Conservation (phyloP, 1,140 invertebrate genomes). For the Wiebesia pumilae region DNA sequence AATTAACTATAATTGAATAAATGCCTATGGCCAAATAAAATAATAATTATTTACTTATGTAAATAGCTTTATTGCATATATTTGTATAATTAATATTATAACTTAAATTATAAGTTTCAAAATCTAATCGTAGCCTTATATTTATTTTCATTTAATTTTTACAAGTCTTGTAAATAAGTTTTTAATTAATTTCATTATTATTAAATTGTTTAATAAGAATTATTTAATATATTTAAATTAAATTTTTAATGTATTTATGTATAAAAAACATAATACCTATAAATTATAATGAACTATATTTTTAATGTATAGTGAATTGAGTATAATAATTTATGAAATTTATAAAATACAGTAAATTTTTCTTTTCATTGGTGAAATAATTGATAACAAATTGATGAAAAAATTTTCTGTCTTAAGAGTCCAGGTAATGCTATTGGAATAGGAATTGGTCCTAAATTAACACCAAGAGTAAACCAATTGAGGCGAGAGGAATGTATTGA, state of each 20-base stretch:
- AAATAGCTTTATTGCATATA: neutral
- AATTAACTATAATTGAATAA: too few species aligned
- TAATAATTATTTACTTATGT: neutral
- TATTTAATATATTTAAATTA: too few species aligned
- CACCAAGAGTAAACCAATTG: constrained; percentile 89
- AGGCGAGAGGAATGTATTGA: constrained; percentile 92
- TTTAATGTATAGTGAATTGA: too few species aligned
- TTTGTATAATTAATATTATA: too few species aligned
- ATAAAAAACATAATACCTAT: too few species aligned
- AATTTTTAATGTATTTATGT: too few species aligned
- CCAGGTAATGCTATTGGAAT: constrained; percentile 65
- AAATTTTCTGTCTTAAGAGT: constrained; percentile 63
- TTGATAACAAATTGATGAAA: neutral
- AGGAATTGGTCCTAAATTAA: constrained; percentile 78
- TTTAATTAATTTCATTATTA: neutral
- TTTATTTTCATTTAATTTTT: neutral
- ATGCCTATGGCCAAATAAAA: neutral
- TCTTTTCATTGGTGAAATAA: neutral
- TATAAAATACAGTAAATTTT: neutral
- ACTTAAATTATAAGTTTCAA: too few species aligned
- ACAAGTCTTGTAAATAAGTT: neutral
- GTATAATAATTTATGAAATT: neutral
- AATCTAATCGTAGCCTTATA: too few species aligned
- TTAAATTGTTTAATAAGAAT: too few species aligned
- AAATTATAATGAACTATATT: too few species aligned